Percentiles rank a stretch among this genome's conserved stretches.
Conservation (phyloP, 2,888 invertebrate genomes). For the Pterostichus madidus region DNA sequence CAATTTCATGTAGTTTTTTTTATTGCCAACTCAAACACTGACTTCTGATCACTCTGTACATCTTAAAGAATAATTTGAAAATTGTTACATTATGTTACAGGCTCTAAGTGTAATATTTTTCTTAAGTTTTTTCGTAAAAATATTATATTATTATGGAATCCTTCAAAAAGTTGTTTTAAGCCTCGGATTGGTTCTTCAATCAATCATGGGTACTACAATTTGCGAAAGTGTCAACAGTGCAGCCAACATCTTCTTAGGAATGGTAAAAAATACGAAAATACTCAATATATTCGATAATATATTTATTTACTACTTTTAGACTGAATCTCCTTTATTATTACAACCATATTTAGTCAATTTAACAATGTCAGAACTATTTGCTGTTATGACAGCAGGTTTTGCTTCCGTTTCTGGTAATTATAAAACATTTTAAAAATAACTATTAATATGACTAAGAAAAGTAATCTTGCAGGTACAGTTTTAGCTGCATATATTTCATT, state of each 20-base stretch:
- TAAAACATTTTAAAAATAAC: constrained; percentile 5
- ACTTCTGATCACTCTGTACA: no score
- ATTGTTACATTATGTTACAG: constrained; percentile 75
- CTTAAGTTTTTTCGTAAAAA: constrained; percentile 93
- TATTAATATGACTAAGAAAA: neutral
- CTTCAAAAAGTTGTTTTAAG: constrained; percentile 92
- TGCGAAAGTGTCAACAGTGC: constrained; percentile 96
- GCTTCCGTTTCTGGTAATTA: constrained; percentile 92
- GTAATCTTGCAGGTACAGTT: constrained; percentile 83
- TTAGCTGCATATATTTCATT: constrained; percentile 95
- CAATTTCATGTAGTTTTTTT: no score
- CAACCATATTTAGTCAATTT: constrained; percentile 91
- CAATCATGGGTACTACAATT: constrained; percentile 90
- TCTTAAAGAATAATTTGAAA: no score
- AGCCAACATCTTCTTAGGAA: constrained; percentile 96
- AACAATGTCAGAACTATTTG: constrained; percentile 95
- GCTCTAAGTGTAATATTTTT: constrained; percentile 94
- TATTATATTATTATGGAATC: constrained; percentile 92
- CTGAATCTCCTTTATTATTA: constrained; percentile 93
- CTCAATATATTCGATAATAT: constrained; percentile 3
- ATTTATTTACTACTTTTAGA: constrained; percentile 77
- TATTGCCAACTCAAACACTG: no score
- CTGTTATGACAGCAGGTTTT: constrained; percentile 96
- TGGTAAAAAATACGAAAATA: constrained; percentile 80
- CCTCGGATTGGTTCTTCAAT: constrained; percentile 88